Evolutionary conservation across 2,888 invertebrate species (phyloP).

Genomic region (Andrena haemorrhoa): DNA sequence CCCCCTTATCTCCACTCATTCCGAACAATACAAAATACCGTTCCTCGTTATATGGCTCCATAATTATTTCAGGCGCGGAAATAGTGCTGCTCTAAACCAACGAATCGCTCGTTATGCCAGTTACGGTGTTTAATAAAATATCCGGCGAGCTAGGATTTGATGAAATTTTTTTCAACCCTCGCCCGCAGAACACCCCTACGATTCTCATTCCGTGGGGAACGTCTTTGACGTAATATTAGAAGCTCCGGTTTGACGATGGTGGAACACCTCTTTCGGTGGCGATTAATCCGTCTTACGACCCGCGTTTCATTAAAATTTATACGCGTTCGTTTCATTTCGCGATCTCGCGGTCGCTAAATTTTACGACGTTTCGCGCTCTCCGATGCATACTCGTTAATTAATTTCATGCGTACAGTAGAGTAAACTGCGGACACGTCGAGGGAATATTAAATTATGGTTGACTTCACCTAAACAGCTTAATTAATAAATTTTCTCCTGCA

Average conservation of each 20-base stretch:
- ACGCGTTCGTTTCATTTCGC: constrained; percentile 9
- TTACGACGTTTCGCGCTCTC: not conserved
- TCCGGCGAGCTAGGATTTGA: constrained; percentile 15
- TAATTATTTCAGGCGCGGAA: not conserved
- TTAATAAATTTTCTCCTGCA: not conserved
- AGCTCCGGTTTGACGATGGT: not conserved
- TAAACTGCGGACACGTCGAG: no score
- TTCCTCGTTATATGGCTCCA: not conserved
- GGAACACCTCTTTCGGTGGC: not conserved
- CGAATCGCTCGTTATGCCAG: not conserved
- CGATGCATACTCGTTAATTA: not conserved
- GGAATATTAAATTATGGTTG: not conserved
- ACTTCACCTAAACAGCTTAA: not conserved
- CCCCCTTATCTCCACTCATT: not conserved
- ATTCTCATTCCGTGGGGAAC: not conserved
- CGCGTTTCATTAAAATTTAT: constrained; percentile 4
- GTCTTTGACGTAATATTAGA: constrained; percentile 25
- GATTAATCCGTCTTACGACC: not conserved
- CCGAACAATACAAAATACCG: not conserved
- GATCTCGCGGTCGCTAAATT: not conserved
- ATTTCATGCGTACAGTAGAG: not conserved
- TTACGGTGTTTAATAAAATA: constrained; percentile 44
- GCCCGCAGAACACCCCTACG: constrained; percentile 27
- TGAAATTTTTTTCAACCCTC: constrained; percentile 23
- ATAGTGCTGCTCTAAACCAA: constrained; percentile 3